Evolutionary conservation across 2,888 invertebrate genomes (phyloP), one percentile per base, ranked within the genome.

Genomic region (Molorchus minor): DNA sequence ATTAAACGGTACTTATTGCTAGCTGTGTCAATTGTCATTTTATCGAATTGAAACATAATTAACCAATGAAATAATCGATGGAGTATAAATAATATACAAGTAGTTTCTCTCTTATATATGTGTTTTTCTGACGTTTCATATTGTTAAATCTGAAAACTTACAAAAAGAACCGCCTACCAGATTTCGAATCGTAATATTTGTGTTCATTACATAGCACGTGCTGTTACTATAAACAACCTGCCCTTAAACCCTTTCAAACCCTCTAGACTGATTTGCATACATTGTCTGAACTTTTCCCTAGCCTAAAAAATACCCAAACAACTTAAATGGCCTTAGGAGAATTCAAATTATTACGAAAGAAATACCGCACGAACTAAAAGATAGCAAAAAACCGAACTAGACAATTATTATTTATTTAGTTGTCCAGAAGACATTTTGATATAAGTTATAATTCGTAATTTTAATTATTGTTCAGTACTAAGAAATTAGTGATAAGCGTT

Each of bases 201-300:
- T 57, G 54, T 59, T 59, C 56, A 56, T 64, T 58, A 56, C 58
- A 61, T 61, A 63, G 62, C 65, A 65, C 65, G 65, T 65, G 65
- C 52, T 63, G 54, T 35, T 52, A 38, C 43, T 61, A 55, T 61
- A 64, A 64, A 64, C 59, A 63, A 61, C 41, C 52, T 41, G 19
- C 52, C 41, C 41, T 16, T 30, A 52, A 52, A 30, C 16, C 45
- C 30, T 29, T 17, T 45, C 29, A 5, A 30, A 30, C 30, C 45
- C 3, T 4, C 10, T 8, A 7, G 8, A n/a, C 17, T 30, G 45
- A 15, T 45, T 49, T 52, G 25, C 52, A 52, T 52, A 41, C 41
- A 16, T 30, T 16, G 30, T n/a, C 17, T 45, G 45, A 45, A 45
- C 25, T 43, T 25, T 25, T 19, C 4, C 25, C n/a, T n/a, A n/a